Conservation (phyloP, 2,888 invertebrate genomes). For the Xestia c-nigrum region DNA sequence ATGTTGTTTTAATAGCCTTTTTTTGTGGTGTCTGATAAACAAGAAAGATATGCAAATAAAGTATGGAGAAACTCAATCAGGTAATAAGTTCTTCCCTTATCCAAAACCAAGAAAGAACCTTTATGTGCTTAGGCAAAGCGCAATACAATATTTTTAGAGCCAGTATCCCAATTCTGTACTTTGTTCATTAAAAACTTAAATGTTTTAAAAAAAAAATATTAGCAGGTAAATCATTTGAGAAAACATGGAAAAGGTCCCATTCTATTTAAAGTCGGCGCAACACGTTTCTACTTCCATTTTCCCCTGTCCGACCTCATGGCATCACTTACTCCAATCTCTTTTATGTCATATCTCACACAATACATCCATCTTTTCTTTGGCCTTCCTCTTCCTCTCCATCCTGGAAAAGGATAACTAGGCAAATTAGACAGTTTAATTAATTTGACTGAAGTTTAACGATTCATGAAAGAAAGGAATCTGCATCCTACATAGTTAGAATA, state of each 20-base stretch:
- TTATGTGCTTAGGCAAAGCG: not conserved
- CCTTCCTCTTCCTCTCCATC: too few relatives aligned
- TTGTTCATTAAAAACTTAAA: too few relatives aligned
- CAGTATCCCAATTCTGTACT: not conserved
- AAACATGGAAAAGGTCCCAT: too few relatives aligned
- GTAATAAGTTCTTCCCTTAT: not conserved
- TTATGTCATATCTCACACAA: too few relatives aligned
- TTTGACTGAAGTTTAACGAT: not conserved
- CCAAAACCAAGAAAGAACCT: too few relatives aligned
- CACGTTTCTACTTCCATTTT: too few relatives aligned
- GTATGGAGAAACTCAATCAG: not conserved
- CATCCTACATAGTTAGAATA: not conserved
- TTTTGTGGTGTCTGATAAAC: not conserved
- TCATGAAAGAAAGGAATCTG: not conserved
- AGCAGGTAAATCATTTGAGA: too few relatives aligned
- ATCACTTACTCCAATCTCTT: too few relatives aligned
- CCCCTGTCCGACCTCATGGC: too few relatives aligned
- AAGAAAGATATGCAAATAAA: not conserved
- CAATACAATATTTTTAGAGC: not conserved
- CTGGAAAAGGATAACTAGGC: not conserved
- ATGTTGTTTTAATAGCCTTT: not conserved
- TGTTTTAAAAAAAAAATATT: too few relatives aligned
- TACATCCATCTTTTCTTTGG: too few relatives aligned
- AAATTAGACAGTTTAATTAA: not conserved
- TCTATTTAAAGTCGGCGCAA: too few relatives aligned